phyloP scores from a whole-genome alignment of 2,888 invertebrate genomes.

The Lasioglossum figueresi region DNA sequence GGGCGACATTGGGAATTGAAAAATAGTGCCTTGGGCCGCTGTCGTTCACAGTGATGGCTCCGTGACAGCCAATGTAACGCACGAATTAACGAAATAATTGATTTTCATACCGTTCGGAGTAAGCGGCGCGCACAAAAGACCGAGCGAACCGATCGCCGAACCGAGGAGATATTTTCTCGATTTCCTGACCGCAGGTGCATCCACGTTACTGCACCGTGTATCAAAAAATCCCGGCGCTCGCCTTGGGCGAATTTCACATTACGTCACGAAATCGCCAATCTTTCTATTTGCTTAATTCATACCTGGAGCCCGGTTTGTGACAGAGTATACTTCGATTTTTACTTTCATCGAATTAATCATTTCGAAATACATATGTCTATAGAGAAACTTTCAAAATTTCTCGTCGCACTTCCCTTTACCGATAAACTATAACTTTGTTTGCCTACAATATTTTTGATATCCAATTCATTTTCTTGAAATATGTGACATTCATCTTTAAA shows the following conservation, averaged over 20 bases:
- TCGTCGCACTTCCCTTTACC: neutral
- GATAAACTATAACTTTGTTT: neutral
- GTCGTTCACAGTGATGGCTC: constrained; percentile 81
- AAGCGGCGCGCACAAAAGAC: constrained; percentile 71
- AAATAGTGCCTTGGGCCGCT: constrained; percentile 81
- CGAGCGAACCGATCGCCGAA: constrained; percentile 59
- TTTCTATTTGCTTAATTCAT: neutral
- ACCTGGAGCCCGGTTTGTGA: neutral
- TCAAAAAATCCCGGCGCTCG: constrained; percentile 45
- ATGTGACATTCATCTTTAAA: neutral
- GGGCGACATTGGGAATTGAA: constrained; percentile 81
- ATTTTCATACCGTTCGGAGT: constrained; percentile 76
- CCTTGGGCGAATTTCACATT: constrained; percentile 53
- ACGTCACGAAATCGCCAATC: constrained; percentile 13
- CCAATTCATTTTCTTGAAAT: neutral
- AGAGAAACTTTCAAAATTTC: neutral
- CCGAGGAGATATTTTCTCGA: constrained; percentile 72
- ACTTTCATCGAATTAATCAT: neutral
- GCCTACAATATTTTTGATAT: neutral
- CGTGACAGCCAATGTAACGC: constrained; percentile 82
- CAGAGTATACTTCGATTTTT: neutral
- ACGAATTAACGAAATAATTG: constrained; percentile 78
- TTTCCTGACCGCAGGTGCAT: constrained; percentile 67
- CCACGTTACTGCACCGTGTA: constrained; percentile 57
- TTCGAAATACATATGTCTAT: neutral